Percentiles rank a stretch among this genome's conserved stretches.
Conservation (phyloP, 2,797 vertebrate genomes). For the Rhadinocentrus ornatus region DNA sequence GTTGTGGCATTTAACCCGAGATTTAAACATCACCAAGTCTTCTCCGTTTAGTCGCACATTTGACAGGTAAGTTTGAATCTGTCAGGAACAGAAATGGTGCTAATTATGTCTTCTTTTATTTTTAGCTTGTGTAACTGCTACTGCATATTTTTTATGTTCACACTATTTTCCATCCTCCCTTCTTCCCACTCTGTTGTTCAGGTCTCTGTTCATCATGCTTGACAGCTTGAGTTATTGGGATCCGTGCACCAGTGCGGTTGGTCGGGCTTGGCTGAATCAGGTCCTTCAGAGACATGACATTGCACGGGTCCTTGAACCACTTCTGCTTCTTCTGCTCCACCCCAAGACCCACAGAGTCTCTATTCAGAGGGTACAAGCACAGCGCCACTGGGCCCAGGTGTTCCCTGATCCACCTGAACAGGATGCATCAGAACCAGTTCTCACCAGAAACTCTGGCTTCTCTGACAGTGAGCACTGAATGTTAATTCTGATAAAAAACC, state of each 20-base stretch:
- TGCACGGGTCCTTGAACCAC: constrained; percentile 95
- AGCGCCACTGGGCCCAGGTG: constrained; percentile 89
- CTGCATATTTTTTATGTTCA: not conserved
- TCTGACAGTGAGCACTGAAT: constrained; percentile 83
- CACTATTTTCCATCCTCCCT: not conserved
- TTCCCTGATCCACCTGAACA: constrained; percentile 80
- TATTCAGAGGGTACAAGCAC: constrained; percentile 95
- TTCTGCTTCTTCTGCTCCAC: constrained; percentile 94
- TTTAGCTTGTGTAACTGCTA: constrained; percentile 2
- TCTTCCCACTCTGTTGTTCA: constrained; percentile 56
- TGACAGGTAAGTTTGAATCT: constrained; percentile 88
- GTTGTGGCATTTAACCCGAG: constrained; percentile 97
- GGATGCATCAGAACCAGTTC: constrained; percentile 77
- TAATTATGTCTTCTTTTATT: not conserved
- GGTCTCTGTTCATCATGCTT: constrained; percentile 98
- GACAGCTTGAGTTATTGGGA: constrained; percentile 97
- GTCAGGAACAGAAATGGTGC: not conserved
- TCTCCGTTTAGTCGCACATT: constrained; percentile 97
- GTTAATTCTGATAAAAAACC: not conserved
- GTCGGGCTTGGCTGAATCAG: constrained; percentile 97
- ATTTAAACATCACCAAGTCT: constrained; percentile 96
- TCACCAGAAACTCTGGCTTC: constrained; percentile 85
- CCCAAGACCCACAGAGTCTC: constrained; percentile 98
- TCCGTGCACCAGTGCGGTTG: constrained; percentile 93
- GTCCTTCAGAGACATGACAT: constrained; percentile 98